Evolutionary conservation across 2,797 vertebrate species (phyloP), one percentile per base, ranked within the genome.

Genomic region (Protonibea diacanthus): DNA sequence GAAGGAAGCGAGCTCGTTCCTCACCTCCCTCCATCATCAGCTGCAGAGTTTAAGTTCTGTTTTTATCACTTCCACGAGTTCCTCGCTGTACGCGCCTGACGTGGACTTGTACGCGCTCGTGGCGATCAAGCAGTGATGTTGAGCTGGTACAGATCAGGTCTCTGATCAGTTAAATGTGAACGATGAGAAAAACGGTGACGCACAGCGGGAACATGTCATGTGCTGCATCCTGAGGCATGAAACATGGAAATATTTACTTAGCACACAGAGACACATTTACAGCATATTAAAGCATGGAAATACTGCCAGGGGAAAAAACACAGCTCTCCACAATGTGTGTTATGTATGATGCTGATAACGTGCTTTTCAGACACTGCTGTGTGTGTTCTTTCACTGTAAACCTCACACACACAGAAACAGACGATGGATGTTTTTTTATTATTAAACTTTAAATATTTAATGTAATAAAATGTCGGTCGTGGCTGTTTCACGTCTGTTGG

Each of bases 191-290:
- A 14, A 58, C n/a, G 15, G 8, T 8, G 25, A 60, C 3, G 4
- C 15, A 10, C 75, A 7, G 23, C 69, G 5, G 3, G 55, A 11
- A 58, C 17, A 48, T 55, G 60, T 74, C 57, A 66, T 75, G 73
- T 69, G 58, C 45, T 47, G 6, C 2, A 27, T 58, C 82, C 76
- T 21, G 48, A 76, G 71, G 76, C 69, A 0, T 29, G 13, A 5
- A 62, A 70, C 74, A 51, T 14, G 25, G 18, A 65, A 51, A 33
- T 57, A 27, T 65, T 77, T 62, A 75, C 67, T 75, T 33, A 72
- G 10, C 42, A 68, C 66, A 62, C 53, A 70, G 44, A 23, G 20
- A 65, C 64, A 53, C 60, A 79, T 55, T 62, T 45, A 78, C 49
- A 71, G 38, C 4, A 4, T 23, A 47, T 68, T 42, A 72, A 44